phyloP scores from a whole-genome alignment of 37 sponge, comb jelly and placozoan species.

The Amphimedon queenslandica region DNA sequence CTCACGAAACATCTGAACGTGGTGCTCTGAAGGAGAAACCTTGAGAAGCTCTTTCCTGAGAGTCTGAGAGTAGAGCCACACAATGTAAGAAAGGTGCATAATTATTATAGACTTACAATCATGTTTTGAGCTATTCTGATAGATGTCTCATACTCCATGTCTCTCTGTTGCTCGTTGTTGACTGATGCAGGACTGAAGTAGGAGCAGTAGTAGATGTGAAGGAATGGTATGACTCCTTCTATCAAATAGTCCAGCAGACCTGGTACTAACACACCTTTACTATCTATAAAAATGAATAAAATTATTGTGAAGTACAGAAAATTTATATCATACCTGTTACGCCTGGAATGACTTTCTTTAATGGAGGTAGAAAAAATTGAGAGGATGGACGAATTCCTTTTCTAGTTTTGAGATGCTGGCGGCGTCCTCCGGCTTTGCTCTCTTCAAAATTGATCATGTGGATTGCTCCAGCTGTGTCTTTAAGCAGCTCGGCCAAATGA shows the following conservation, averaged over 20 bases:
- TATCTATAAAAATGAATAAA: background rate
- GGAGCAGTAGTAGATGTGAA: constrained; percentile 8
- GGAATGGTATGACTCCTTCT: constrained; percentile 42
- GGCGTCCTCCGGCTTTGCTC: background rate
- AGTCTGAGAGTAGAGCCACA: background rate
- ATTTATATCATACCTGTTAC: no score
- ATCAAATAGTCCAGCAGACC: constrained; percentile 44
- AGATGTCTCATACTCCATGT: no score
- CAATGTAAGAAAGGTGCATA: no score
- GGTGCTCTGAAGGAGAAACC: background rate
- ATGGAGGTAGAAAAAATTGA: no score
- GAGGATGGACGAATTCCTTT: no score
- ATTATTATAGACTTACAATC: no score
- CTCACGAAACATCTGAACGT: background rate
- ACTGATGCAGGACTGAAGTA: constrained; percentile 10
- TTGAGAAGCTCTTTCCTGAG: background rate
- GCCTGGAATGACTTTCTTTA: no score
- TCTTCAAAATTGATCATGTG: background rate
- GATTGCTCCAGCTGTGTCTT: background rate
- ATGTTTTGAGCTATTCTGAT: no score
- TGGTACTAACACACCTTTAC: background rate
- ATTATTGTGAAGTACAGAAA: no score
- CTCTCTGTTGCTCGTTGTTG: no score
- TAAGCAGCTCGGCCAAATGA: background rate
- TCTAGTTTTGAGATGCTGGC: no score